Evolutionary conservation across 2,113 vertebrate genomes (phyloP).

Genomic region (Chelonoidis abingdonii): DNA sequence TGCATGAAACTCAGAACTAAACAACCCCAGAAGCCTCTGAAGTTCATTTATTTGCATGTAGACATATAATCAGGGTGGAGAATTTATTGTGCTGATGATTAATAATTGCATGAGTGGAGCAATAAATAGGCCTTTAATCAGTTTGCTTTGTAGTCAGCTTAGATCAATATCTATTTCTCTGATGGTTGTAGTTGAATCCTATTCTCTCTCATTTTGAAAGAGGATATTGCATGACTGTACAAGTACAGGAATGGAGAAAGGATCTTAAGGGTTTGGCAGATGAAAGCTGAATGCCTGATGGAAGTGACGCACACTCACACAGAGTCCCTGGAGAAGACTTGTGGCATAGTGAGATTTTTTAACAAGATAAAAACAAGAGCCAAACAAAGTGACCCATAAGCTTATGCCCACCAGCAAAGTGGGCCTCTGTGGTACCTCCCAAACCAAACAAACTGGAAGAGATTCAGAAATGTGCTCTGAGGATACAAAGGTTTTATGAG

Average conservation of each 20-base stretch:
- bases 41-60: constrained; percentile 54
- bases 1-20: constrained; percentile 37
- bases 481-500: not conserved
- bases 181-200: constrained; percentile 51
- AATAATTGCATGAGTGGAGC: constrained; percentile 69
- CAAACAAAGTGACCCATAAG: not conserved
- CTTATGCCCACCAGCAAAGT: constrained; percentile 34
- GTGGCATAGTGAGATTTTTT: constrained; percentile 16
- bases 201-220: constrained; percentile 17
- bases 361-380: constrained; percentile 6
- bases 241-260: constrained; percentile 37
- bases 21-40: constrained; percentile 24
- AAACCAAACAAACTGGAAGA: constrained; percentile 30
- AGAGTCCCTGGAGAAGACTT: constrained; percentile 28
- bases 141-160: constrained; percentile 65
- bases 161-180: constrained; percentile 63
- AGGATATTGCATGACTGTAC: constrained; percentile 61
- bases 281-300: not conserved
- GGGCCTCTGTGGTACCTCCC: not conserved
- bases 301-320: constrained; percentile 1
- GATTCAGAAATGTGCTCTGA: not conserved
- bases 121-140: constrained; percentile 72
- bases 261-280: constrained; percentile 50
- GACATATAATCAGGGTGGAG: constrained; percentile 44
- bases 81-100: constrained; percentile 57